Evolutionary conservation across 2,888 invertebrate species (phyloP).

Genomic region (Argyra leucocephala): DNA sequence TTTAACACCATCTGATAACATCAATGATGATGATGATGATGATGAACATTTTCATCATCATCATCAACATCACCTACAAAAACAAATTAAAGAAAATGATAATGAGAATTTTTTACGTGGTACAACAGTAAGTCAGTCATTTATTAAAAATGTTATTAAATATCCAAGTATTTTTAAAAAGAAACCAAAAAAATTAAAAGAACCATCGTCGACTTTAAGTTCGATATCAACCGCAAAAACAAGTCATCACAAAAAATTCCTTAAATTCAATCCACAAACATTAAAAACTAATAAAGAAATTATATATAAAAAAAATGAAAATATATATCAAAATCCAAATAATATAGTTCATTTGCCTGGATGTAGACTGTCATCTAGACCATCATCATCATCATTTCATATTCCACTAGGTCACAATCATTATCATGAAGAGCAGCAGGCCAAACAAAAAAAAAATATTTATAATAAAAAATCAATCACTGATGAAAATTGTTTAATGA

Average conservation of each 20-base stretch:
- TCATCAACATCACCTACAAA: slow-evolving; percentile 1
- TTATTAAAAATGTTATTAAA: slow-evolving; percentile 36
- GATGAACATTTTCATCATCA: slow-evolving; percentile 21
- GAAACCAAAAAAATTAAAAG: slow-evolving; percentile 17
- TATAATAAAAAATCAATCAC: neutral
- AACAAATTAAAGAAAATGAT: slow-evolving; percentile 23
- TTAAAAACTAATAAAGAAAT: slow-evolving; percentile 27
- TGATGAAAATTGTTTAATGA: neutral
- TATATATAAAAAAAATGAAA: slow-evolving; percentile 10
- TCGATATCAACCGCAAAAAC: slow-evolving; percentile 26
- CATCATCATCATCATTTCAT: neutral
- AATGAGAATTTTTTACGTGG: slow-evolving; percentile 39
- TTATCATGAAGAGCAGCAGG: no score
- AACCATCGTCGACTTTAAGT: slow-evolving; percentile 2
- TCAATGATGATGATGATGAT: slow-evolving; percentile 24
- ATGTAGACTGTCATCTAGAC: neutral
- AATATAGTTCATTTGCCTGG: slow-evolving; percentile 28
- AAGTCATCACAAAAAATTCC: no score
- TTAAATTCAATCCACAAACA: no score
- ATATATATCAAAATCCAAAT: slow-evolving; percentile 17
- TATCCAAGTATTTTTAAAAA: slow-evolving; percentile 29
- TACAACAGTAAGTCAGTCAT: slow-evolving; percentile 41
- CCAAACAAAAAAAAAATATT: neutral
- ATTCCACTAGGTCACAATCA: neutral
- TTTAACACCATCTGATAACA: slow-evolving; percentile 26